Percentiles rank a stretch among this genome's conserved stretches.
phyloP scores from a whole-genome alignment of 2,888 invertebrate genomes.

The Stenodema calcarata region DNA sequence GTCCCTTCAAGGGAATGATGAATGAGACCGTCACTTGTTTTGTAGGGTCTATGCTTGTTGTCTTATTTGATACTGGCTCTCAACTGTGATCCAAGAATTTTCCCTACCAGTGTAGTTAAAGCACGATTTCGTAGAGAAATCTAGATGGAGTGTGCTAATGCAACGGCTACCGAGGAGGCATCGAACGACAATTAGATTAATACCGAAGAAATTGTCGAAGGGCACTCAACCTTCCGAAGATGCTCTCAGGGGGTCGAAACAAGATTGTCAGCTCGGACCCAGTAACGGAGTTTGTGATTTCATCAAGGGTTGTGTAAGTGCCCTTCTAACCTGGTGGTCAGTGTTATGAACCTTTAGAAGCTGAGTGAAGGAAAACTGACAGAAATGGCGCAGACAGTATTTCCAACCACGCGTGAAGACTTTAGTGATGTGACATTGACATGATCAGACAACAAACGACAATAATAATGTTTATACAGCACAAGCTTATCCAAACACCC shows the following conservation, averaged over 20 bases:
- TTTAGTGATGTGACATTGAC: too few species aligned
- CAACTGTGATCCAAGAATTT: too few species aligned
- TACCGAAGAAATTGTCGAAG: background rate
- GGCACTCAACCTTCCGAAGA: background rate
- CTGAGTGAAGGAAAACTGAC: background rate
- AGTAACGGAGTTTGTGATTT: background rate
- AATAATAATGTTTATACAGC: too few species aligned
- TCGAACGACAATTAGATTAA: background rate
- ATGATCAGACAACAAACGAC: too few species aligned
- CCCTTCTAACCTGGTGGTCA: background rate
- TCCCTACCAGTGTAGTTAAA: too few species aligned
- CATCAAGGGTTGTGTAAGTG: background rate
- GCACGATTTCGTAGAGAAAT: too few species aligned
- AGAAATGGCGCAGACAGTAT: too few species aligned
- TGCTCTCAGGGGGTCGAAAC: background rate
- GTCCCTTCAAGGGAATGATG: constrained; percentile 2
- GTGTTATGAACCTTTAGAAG: background rate
- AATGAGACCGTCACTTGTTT: background rate
- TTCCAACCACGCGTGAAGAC: too few species aligned
- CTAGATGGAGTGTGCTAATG: too few species aligned
- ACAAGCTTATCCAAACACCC: too few species aligned
- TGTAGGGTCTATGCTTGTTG: background rate
- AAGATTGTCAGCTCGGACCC: background rate
- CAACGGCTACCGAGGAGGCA: background rate
- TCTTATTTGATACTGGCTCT: background rate